Conservation (phyloP, 2,797 vertebrate species). For the Oreochromis grahami region DNA sequence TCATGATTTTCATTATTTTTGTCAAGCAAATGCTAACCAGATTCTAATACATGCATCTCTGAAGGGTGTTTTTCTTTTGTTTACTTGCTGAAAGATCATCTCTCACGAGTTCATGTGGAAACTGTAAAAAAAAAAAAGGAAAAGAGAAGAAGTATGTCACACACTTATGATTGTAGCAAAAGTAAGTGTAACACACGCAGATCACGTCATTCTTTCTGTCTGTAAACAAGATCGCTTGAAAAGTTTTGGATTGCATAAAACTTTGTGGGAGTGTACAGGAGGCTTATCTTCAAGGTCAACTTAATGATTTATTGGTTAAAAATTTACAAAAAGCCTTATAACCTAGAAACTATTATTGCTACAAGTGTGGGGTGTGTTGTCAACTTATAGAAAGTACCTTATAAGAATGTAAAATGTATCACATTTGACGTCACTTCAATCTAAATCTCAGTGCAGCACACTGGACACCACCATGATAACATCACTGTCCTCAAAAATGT, state of each 20-base stretch:
- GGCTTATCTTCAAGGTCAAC: background rate
- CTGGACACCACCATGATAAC: background rate
- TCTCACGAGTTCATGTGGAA: slow-evolving; percentile 1
- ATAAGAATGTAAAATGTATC: background rate
- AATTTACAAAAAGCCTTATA: background rate
- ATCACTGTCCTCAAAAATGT: background rate
- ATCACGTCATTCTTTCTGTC: background rate
- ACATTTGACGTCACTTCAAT: background rate
- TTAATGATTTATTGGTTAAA: background rate
- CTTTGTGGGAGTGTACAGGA: background rate
- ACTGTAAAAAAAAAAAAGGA: slow-evolving; percentile 42
- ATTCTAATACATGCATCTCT: slow-evolving; percentile 78
- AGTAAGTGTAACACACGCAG: background rate
- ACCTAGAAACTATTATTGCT: background rate
- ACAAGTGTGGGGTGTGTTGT: background rate
- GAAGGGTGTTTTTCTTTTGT: slow-evolving; percentile 44
- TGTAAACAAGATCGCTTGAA: background rate
- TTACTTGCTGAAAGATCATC: slow-evolving; percentile 42
- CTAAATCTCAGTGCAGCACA: background rate
- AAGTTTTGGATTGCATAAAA: background rate
- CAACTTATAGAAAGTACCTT: background rate
- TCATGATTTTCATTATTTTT: slow-evolving; percentile 38
- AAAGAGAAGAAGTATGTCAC: background rate
- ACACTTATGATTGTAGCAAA: background rate
- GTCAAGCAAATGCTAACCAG: slow-evolving; percentile 74